Evolutionary conservation across 2,797 vertebrate genomes (phyloP), one percentile per base, ranked within the genome.

Genomic region (Adrianichthys oophorus): DNA sequence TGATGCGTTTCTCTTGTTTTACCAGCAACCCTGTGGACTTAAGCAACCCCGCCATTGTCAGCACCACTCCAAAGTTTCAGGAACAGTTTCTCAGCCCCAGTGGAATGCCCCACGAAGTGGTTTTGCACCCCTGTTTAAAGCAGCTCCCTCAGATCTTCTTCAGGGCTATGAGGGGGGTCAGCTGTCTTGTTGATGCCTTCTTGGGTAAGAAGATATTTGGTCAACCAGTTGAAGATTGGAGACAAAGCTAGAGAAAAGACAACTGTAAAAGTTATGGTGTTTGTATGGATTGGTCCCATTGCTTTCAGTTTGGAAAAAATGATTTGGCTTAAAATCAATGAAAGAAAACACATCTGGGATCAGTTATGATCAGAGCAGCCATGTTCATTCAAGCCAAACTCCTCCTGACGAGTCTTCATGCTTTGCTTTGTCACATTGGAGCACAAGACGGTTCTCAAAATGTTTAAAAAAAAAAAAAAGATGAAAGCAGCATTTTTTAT

Each of bases 141-240:
- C 95, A 98, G 85, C 94, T 98, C 65, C 96, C 96, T 85, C 96
- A 97, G 66, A 98, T 98, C 87, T 98, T 98, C 92, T 98, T 97
- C 85, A 94, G 95, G 91, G 95, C 95, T 85, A 98, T 98, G 96
- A 93, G 95, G 82, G 96, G 96, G 42, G 86, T 98, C 89, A 98
- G 96, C 92, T 95, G 94, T 78, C 91, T 98, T 23, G 96, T 98
- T 84, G 96, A 98, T 79, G 96, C 96, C 21, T 98, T 98, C 83
- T 86, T 98, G 87, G 96, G 96, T 98, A 92, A 94, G 81, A 66
- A 1, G 14, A 59, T 23, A 44, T 40, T 5, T 15, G 56, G 48
- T 45, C 54, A 15, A 40, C 17, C n/a, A 17, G 41, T n/a, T 5
- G 7, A 23, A 63, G 41, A 4, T 8, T 1, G 2, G 7, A 19